phyloP scores from a whole-genome alignment of 37 sponge, comb jelly and placozoan genomes.

The Eunapius fragilis region DNA sequence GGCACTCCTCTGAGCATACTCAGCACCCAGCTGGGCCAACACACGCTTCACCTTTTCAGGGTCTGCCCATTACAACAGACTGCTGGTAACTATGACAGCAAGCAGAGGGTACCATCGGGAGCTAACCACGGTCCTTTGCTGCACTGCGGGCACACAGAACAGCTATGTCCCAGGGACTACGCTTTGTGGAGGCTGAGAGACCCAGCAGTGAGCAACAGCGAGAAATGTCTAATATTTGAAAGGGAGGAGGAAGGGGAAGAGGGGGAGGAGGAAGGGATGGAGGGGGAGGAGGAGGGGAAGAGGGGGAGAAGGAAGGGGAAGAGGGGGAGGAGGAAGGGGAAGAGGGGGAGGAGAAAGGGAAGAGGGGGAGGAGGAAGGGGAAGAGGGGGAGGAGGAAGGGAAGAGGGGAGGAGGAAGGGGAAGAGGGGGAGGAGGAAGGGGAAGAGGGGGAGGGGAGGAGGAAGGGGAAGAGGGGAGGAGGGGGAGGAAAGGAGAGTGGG shows the following conservation, averaged over 20 bases:
- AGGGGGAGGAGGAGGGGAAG: neutral
- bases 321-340: neutral
- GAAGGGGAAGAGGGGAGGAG: neutral
- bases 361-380: neutral
- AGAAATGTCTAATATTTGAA: neutral
- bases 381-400: neutral
- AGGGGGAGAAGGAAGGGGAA: neutral
- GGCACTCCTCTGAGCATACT: constrained; percentile 14
- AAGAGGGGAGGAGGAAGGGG: neutral
- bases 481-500: neutral
- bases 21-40: constrained; percentile 32
- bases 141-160: constrained; percentile 13
- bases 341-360: neutral
- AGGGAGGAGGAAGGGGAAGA: neutral
- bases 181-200: constrained; percentile 35
- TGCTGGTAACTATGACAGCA: neutral
- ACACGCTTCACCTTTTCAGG: constrained; percentile 25
- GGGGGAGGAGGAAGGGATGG: neutral
- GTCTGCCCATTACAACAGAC: neutral
- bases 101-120: neutral
- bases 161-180: constrained; percentile 50
- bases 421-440: neutral
- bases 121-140: neutral
- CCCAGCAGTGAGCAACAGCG: constrained; percentile 38
- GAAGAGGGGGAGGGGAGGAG: neutral